Conservation (phyloP, 1,140 invertebrate species). For the Tetranychus urticae region DNA sequence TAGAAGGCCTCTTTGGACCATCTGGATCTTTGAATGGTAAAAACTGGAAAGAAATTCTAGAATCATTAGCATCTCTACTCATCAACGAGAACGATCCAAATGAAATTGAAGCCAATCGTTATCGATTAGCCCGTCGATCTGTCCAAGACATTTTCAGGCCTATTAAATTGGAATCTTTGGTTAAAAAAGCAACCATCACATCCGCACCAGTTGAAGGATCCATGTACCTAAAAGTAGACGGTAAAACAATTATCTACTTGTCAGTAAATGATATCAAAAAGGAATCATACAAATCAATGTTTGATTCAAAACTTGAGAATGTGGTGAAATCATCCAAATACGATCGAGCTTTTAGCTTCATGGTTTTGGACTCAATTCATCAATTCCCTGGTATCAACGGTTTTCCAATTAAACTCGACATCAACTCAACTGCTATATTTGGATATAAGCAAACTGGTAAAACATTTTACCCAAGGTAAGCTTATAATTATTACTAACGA, state of each 20-base stretch:
- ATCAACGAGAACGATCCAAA: background rate
- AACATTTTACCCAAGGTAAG: background rate
- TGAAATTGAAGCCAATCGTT: background rate
- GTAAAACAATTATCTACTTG: slow-evolving; percentile 4
- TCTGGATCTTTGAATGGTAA: background rate
- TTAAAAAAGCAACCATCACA: background rate
- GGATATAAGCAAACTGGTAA: slow-evolving; percentile 1
- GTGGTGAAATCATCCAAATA: background rate
- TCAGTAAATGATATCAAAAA: background rate
- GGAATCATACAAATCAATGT: background rate
- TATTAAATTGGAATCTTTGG: background rate
- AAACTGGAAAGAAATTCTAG: background rate
- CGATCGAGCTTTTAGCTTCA: slow-evolving; percentile 5
- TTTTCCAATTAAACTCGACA: slow-evolving; percentile 2
- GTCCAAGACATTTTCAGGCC: background rate
- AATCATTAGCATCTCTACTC: background rate
- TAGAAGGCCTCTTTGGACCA: background rate
- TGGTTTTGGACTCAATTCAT: background rate
- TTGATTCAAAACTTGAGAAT: background rate
- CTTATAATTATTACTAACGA: too few species aligned
- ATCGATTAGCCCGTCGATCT: background rate
- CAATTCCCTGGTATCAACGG: slow-evolving; percentile 5
- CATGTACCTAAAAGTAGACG: slow-evolving; percentile 3
- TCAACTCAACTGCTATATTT: slow-evolving; percentile 5
- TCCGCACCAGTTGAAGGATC: background rate